A percentile compares a stretch with the other conserved stretches of the same genome.
These are phyloP conservation scores for Sarotherodon lohbergeri DNA, from an alignment of 2,113 vertebrate species.

Conservation along the genomic window DNA sequence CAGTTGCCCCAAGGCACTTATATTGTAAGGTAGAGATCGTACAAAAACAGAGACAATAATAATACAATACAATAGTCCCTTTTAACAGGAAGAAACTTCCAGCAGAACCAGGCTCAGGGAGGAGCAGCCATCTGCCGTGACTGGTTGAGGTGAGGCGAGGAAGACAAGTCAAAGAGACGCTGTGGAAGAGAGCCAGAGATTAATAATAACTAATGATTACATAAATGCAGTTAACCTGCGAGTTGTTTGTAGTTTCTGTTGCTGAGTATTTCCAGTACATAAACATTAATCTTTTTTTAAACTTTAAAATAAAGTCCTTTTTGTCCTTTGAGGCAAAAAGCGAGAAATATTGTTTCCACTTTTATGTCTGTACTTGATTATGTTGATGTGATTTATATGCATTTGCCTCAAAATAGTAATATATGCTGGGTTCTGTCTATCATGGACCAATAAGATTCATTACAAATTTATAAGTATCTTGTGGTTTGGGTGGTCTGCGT, in stretches of 20 bases:
- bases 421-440: background rate
- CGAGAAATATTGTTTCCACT: background rate
- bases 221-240: background rate
- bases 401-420: background rate
- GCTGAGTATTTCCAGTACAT: background rate
- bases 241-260: background rate
- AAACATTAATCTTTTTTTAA: background rate
- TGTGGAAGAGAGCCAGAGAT: background rate
- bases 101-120: background rate
- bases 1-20: background rate
- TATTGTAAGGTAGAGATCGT: background rate
- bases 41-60: background rate
- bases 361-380: background rate
- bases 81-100: background rate
- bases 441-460: background rate
- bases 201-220: background rate
- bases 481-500: background rate
- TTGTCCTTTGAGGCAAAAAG: background rate
- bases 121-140: background rate
- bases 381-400: background rate
- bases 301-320: background rate
- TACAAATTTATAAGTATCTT: background rate
- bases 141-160: background rate
- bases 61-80: background rate
- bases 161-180: background rate